A percentile compares a stretch with the other conserved stretches of the same genome.
phyloP scores from a whole-genome alignment of 1,140 invertebrate genomes.

The Drosophila ficusphila region DNA sequence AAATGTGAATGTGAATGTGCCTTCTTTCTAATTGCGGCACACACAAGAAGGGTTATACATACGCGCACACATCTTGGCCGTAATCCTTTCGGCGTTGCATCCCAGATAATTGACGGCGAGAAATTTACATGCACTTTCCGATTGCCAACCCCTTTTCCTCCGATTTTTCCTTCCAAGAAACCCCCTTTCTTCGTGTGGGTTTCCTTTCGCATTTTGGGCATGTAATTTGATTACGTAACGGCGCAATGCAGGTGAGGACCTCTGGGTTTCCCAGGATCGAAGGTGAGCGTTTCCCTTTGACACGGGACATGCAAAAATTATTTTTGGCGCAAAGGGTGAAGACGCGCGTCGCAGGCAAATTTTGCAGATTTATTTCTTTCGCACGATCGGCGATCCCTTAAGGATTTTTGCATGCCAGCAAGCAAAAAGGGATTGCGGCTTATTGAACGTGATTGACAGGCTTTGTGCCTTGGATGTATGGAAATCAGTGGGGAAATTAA shows the following conservation, averaged over 20 bases:
- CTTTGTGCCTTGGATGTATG: background rate
- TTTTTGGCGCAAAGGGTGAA: constrained; percentile 6
- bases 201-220: constrained; percentile 39
- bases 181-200: constrained; percentile 13
- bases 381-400: constrained; percentile 29
- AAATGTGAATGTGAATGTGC: constrained; percentile 65
- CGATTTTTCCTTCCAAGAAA: background rate
- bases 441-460: constrained; percentile 26
- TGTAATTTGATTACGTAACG: constrained; percentile 73
- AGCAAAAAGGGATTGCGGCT: constrained; percentile 1
- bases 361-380: constrained; percentile 25
- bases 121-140: constrained; percentile 66
- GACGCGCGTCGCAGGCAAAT: constrained; percentile 4
- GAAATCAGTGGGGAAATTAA: constrained; percentile 13
- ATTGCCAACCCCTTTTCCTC: constrained; percentile 1
- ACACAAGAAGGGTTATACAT: constrained; percentile 13
- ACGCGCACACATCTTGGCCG: constrained; percentile 22
- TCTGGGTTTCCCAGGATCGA: constrained; percentile 52
- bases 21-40: constrained; percentile 71
- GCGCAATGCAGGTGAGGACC: constrained; percentile 47
- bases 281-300: background rate
- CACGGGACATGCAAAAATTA: constrained; percentile 31
- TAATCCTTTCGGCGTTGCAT: constrained; percentile 37
- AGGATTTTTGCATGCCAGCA: constrained; percentile 34
- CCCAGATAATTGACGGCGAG: constrained; percentile 66